Percentiles rank a stretch among this genome's conserved stretches.
Conservation (phyloP, 2,797 vertebrate species). For the Danio aesculapii region DNA sequence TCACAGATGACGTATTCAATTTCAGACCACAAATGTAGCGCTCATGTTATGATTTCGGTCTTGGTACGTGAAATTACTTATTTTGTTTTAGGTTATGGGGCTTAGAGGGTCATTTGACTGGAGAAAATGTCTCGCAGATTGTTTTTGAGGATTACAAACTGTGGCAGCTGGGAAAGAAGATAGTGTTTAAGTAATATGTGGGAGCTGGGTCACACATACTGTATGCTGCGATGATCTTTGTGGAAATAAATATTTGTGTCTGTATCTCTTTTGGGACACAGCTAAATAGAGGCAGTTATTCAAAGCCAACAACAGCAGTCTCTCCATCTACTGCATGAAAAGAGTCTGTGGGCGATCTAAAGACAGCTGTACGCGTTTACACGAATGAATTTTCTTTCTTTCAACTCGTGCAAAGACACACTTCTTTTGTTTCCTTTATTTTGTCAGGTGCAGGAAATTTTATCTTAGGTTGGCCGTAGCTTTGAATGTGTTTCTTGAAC, state of each 20-base stretch:
- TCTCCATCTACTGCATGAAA: conserved; percentile 49
- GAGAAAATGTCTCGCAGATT: conserved; percentile 40
- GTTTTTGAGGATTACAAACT: conserved; percentile 41
- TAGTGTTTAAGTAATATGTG: conserved; percentile 8
- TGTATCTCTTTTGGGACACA: conserved; percentile 44
- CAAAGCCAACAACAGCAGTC: conserved; percentile 49
- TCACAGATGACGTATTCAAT: conserved; percentile 62
- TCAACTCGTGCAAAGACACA: conserved; percentile 52
- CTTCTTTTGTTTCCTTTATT: conserved; percentile 71
- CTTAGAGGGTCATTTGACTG: conserved; percentile 56
- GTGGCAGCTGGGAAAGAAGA: conserved; percentile 21
- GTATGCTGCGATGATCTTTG: conserved; percentile 13
- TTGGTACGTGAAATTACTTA: conserved; percentile 55
- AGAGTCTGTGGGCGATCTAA: conserved; percentile 48
- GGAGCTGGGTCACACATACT: conserved; percentile 34
- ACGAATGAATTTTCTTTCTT: conserved; percentile 22
- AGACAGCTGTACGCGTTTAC: conserved; percentile 51
- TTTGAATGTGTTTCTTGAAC: not conserved
- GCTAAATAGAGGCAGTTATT: conserved; percentile 58
- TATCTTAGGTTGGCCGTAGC: conserved; percentile 17
- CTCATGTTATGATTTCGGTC: conserved; percentile 57
- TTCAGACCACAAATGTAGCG: conserved; percentile 57
- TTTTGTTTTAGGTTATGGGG: conserved; percentile 55
- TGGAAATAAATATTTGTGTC: conserved; percentile 34
- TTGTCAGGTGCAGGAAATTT: conserved; percentile 76